phyloP scores from a whole-genome alignment of 2,797 vertebrate species.

The Pseudocheirus occidentalis region DNA sequence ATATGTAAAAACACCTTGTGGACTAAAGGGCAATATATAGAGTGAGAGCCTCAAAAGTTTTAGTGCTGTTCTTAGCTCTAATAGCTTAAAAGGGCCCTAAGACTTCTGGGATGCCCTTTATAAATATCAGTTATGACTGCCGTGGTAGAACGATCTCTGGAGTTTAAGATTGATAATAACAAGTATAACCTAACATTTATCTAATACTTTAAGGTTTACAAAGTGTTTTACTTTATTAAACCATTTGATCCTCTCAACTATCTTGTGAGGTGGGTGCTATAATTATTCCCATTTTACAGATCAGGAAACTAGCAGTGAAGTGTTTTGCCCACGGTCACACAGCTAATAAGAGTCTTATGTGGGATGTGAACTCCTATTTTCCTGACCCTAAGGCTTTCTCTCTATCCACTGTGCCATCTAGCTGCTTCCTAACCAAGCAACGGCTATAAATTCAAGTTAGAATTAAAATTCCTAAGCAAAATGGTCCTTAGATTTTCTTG shows the following conservation, averaged over 20 bases:
- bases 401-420: neutral
- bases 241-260: neutral
- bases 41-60: neutral
- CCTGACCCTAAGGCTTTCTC: neutral
- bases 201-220: neutral
- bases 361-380: neutral
- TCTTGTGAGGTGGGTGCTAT: no score
- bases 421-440: neutral
- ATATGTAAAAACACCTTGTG: neutral
- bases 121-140: neutral
- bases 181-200: neutral
- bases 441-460: neutral
- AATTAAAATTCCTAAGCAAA: neutral
- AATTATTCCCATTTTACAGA: neutral
- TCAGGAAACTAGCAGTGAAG: neutral
- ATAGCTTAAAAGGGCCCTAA: neutral
- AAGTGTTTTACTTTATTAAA: neutral
- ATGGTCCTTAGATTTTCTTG: neutral
- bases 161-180: neutral
- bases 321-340: neutral
- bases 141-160: neutral
- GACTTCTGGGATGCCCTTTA: neutral
- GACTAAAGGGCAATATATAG: neutral
- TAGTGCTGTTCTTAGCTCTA: neutral
- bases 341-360: neutral